Conservation (phyloP, 2,797 vertebrate genomes). For the Eulemur albifrons region DNA sequence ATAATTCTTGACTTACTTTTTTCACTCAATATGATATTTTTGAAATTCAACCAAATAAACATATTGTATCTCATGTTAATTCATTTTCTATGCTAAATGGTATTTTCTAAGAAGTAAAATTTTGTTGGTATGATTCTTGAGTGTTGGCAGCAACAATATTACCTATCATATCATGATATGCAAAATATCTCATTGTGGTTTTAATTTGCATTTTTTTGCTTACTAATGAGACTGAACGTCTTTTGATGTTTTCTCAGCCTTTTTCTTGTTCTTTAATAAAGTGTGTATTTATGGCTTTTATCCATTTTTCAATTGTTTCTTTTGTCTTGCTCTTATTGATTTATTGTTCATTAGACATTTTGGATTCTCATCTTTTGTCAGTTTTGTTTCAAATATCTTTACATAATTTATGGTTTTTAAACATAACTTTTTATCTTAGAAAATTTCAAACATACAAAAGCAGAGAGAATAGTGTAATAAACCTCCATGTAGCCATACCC, state of each 20-base stretch:
- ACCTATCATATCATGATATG: neutral
- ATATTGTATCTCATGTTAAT: neutral
- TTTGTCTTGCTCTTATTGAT: neutral
- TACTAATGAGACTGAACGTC: neutral
- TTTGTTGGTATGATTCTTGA: neutral
- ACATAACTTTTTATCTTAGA: neutral
- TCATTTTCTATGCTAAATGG: neutral
- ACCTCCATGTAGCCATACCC: neutral
- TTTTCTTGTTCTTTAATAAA: neutral
- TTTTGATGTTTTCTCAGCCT: neutral
- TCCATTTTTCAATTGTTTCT: neutral
- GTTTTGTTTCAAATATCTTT: neutral
- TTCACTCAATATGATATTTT: neutral
- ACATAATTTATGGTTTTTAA: neutral
- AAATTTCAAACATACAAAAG: neutral
- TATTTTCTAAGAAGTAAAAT: neutral
- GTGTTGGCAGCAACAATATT: neutral
- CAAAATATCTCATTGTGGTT: neutral
- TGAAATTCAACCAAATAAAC: neutral
- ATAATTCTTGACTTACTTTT: neutral
- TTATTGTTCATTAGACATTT: neutral
- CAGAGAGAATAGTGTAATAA: neutral
- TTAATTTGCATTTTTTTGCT: neutral
- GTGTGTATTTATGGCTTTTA: neutral
- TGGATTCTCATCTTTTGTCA: neutral